Percentiles rank a stretch among this genome's conserved stretches.
These are phyloP conservation scores for Mermis nigrescens DNA, from an alignment of 2,888 invertebrate genomes.

Conservation along the genomic window DNA sequence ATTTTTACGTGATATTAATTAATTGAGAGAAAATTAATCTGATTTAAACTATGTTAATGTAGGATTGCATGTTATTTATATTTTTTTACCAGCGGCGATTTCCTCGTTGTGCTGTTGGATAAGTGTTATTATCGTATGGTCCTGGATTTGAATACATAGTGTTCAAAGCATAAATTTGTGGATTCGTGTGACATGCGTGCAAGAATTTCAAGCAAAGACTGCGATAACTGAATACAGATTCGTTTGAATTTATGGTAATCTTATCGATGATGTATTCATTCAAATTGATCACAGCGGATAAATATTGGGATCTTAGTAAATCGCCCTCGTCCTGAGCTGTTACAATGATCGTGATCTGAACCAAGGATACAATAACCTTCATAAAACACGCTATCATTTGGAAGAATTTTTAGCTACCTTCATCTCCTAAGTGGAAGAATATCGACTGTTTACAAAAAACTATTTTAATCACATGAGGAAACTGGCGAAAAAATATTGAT, in stretches of 20 bases:
- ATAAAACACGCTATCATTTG: too few species aligned
- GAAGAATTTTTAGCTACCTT: too few species aligned
- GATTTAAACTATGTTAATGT: too few species aligned
- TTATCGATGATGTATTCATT: constrained; percentile 1
- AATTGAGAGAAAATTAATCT: too few species aligned
- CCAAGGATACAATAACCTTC: constrained; percentile 40
- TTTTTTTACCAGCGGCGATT: too few species aligned
- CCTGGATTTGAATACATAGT: neutral
- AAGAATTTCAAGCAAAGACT: too few species aligned
- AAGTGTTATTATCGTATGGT: neutral
- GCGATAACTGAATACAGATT: neutral
- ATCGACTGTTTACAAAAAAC: too few species aligned
- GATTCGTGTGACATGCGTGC: neutral
- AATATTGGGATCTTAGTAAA: constrained; percentile 40
- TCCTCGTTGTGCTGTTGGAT: neutral
- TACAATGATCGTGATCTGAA: constrained; percentile 55
- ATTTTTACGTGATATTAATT: too few species aligned
- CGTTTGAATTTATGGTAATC: neutral
- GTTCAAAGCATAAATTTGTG: neutral
- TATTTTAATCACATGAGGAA: too few species aligned
- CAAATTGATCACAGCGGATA: neutral
- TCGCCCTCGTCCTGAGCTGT: constrained; percentile 59
- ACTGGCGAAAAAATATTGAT: too few species aligned
- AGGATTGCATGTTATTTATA: too few species aligned
- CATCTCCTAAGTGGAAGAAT: too few species aligned